These are phyloP conservation scores for Aleiodes alternator DNA, from an alignment of 2,888 invertebrate genomes.

Conservation along the genomic window DNA sequence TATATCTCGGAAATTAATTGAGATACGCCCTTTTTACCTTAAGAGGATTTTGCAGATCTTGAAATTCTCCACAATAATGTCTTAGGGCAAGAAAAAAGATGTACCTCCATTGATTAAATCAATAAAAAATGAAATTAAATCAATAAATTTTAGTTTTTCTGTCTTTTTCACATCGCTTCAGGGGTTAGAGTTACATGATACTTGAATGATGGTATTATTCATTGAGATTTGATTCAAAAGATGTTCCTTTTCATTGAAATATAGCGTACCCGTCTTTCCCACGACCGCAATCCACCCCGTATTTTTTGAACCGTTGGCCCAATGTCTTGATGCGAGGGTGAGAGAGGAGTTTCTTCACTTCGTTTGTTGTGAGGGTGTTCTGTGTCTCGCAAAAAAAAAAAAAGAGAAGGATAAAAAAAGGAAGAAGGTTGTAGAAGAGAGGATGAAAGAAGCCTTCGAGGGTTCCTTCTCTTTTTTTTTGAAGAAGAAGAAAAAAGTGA, in stretches of 20 bases:
- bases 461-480: background rate
- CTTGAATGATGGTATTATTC: constrained; percentile 17
- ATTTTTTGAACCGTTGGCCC: constrained; percentile 60
- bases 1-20: no score
- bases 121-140: no score
- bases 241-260: constrained; percentile 41
- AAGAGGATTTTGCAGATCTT: no score
- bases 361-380: constrained; percentile 62
- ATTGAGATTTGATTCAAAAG: constrained; percentile 52
- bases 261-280: constrained; percentile 62
- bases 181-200: background rate
- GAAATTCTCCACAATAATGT: no score
- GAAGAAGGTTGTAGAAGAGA: constrained; percentile 21
- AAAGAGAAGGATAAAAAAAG: background rate
- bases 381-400: constrained; percentile 38
- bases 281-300: constrained; percentile 64
- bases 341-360: constrained; percentile 37
- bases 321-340: constrained; percentile 55
- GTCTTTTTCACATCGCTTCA: background rate
- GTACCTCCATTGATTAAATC: no score
- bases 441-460: constrained; percentile 21
- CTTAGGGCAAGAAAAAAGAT: no score
- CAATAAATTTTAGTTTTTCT: constrained; percentile 25
- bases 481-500: constrained; percentile 4
- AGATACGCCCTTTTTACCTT: no score